Conservation (phyloP, 2,797 vertebrate genomes). For the Rhabdophis nuchalis region DNA sequence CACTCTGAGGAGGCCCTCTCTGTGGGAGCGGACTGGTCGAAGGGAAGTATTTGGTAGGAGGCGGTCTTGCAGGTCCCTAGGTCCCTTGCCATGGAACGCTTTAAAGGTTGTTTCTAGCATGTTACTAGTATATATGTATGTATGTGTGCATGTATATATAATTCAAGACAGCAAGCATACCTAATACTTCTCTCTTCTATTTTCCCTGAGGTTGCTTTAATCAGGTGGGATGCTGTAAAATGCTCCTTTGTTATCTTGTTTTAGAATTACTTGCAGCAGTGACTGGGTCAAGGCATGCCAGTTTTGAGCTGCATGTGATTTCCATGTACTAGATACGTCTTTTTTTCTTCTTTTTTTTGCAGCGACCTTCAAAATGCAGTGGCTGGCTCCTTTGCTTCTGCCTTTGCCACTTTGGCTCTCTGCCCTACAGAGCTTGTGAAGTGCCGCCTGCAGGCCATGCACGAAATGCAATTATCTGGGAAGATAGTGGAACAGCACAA, state of each 20-base stretch:
- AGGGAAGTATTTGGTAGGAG: too few species aligned
- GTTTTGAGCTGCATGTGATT: not conserved
- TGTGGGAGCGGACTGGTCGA: too few species aligned
- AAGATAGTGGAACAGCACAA: slow-evolving; percentile 84
- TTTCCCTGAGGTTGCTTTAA: not conserved
- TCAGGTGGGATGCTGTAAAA: not conserved
- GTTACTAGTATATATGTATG: not conserved
- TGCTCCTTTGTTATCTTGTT: not conserved
- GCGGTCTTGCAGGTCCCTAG: too few species aligned
- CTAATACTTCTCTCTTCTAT: not conserved
- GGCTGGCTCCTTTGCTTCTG: slow-evolving; percentile 90
- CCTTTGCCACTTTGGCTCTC: slow-evolving; percentile 90
- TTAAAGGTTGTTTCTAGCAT: too few species aligned
- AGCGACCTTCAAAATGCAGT: slow-evolving; percentile 93
- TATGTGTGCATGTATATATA: not conserved
- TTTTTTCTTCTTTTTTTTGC: slow-evolving; percentile 49
- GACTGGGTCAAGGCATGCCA: not conserved
- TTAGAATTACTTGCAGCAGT: not conserved
- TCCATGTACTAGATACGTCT: slow-evolving; percentile 24
- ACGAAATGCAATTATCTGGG: slow-evolving; percentile 88
- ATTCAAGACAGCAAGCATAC: not conserved
- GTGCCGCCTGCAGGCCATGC: slow-evolving; percentile 95
- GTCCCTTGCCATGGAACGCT: too few species aligned
- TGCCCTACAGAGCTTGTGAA: slow-evolving; percentile 96
- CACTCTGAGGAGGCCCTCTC: too few species aligned